Evolutionary conservation across 2,797 vertebrate genomes (phyloP).

Genomic region (Amphiprion clarkii): DNA sequence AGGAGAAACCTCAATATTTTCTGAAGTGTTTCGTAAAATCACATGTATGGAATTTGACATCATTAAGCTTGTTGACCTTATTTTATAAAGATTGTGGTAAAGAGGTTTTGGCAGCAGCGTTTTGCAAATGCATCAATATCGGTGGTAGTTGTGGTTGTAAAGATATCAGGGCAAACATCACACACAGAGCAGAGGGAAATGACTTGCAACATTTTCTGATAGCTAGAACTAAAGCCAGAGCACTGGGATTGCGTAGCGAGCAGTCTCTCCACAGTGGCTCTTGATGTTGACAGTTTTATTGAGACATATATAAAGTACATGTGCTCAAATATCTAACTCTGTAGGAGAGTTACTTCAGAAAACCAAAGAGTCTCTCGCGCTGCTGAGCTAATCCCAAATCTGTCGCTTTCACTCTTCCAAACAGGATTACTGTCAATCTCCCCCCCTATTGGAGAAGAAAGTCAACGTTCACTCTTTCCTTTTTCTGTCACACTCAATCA

Average conservation of each 20-base stretch:
- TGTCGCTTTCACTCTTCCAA: conserved; percentile 66
- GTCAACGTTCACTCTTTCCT: conserved; percentile 42
- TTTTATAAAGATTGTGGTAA: background rate
- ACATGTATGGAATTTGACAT: too few species aligned
- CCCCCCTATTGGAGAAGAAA: conserved; percentile 48
- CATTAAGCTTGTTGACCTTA: background rate
- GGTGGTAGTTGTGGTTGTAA: background rate
- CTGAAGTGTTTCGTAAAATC: background rate
- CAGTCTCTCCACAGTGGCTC: conserved; percentile 25
- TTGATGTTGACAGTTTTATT: conserved; percentile 70
- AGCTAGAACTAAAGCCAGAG: conserved; percentile 22
- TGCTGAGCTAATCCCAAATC: conserved; percentile 72
- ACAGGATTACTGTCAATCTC: conserved; percentile 72
- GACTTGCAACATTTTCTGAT: conserved; percentile 28
- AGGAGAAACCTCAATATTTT: background rate
- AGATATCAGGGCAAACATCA: background rate
- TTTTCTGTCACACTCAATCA: conserved; percentile 67
- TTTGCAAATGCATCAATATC: background rate
- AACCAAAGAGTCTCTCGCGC: conserved; percentile 36
- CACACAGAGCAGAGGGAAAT: background rate
- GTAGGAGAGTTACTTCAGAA: conserved; percentile 52
- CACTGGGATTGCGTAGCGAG: conserved; percentile 2
- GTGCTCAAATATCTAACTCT: conserved; percentile 58
- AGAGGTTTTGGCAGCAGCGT: background rate
- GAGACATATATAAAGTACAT: conserved; percentile 57